Evolutionary conservation across 2,888 invertebrate species (phyloP).

Genomic region (Allolobophora icterica): DNA sequence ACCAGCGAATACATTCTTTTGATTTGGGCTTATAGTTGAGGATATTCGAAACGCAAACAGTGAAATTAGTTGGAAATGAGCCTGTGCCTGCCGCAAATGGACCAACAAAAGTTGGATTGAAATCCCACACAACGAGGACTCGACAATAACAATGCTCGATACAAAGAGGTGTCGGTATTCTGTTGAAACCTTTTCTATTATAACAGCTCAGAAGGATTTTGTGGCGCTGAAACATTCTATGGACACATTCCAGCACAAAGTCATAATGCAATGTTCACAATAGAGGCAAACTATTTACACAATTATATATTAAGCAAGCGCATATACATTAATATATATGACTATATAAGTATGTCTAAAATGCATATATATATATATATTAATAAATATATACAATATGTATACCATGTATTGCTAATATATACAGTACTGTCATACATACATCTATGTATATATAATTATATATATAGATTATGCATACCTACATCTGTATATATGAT

Average conservation of each 20-base stretch:
- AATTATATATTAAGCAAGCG: background rate
- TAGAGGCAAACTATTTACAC: background rate
- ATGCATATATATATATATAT: background rate
- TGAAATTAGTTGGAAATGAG: conserved; percentile 17
- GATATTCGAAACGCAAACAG: background rate
- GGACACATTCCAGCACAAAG: background rate
- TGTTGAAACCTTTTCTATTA: background rate
- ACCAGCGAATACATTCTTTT: background rate
- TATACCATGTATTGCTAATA: background rate
- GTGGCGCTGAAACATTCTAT: background rate
- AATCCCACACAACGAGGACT: background rate
- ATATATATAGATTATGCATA: background rate
- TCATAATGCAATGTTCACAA: background rate
- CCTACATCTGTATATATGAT: background rate
- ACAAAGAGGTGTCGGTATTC: conserved; percentile 4
- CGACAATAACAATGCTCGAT: background rate
- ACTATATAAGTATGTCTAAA: background rate
- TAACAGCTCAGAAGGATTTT: background rate
- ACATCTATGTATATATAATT: background rate
- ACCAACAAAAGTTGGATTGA: background rate
- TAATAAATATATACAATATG: background rate
- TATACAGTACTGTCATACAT: background rate
- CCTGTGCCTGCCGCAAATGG: background rate
- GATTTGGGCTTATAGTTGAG: background rate
- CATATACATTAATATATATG: background rate